Percentiles rank a stretch among this genome's conserved stretches.
Evolutionary conservation across 2,888 invertebrate genomes (phyloP).

Genomic region (Ectropis crepuscularia): DNA sequence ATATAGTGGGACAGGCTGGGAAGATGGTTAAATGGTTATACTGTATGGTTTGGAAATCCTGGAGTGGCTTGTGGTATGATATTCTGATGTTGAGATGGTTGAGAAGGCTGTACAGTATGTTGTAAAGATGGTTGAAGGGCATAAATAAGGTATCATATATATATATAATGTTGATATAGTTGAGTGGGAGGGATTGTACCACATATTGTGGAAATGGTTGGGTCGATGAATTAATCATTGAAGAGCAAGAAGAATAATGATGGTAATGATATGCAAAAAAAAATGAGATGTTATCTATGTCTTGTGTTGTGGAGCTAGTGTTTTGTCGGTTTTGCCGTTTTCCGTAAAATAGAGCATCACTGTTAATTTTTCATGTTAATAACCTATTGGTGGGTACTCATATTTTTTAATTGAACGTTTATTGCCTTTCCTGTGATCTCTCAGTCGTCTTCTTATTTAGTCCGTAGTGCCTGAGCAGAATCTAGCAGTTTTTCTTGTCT

Average conservation of each 20-base stretch:
- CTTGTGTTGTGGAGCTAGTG: constrained; percentile 4
- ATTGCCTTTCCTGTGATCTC: constrained; percentile 27
- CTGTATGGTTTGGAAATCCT: not conserved
- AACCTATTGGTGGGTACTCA: constrained; percentile 26
- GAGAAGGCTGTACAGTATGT: too few species aligned
- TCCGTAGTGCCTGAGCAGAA: constrained; percentile 29
- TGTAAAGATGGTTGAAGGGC: too few species aligned
- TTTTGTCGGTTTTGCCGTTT: not conserved
- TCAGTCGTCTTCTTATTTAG: constrained; percentile 17
- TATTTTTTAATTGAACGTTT: constrained; percentile 30
- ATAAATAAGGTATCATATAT: too few species aligned
- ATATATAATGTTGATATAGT: not conserved
- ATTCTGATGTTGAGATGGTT: not conserved
- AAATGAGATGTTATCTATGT: not conserved
- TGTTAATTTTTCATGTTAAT: not conserved
- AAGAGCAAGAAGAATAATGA: constrained; percentile 19
- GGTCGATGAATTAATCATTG: constrained; percentile 22
- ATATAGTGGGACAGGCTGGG: too few species aligned
- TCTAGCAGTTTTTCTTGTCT: constrained; percentile 31
- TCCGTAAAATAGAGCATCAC: too few species aligned
- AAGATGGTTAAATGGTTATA: not conserved
- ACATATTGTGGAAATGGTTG: constrained; percentile 21
- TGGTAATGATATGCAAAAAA: constrained; percentile 1
- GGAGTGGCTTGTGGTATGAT: constrained; percentile 3
- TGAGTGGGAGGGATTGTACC: constrained; percentile 11